Conservation (phyloP, 2,797 vertebrate species). For the Brotula barbata region DNA sequence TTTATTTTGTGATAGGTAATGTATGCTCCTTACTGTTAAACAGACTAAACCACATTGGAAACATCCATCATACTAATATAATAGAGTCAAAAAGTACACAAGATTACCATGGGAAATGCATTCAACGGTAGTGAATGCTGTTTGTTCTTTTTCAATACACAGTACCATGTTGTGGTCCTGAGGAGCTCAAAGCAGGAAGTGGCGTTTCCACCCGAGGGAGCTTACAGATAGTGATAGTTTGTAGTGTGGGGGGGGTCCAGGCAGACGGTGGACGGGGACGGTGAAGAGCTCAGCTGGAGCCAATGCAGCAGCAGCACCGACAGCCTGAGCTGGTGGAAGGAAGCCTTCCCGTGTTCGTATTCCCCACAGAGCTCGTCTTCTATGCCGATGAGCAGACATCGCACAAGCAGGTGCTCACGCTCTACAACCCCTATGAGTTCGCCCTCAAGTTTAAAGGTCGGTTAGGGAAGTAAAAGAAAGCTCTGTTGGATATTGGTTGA, state of each 20-base stretch:
- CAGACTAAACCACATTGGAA: too few species aligned
- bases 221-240: conserved; percentile 32
- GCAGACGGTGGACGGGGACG: conserved; percentile 75
- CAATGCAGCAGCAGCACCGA: conserved; percentile 99
- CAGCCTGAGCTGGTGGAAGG: conserved; percentile 99
- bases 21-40: too few species aligned
- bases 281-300: conserved; percentile 84
- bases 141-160: conserved; percentile 21
- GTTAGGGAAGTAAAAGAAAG: conserved; percentile 58
- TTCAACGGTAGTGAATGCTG: not conserved
- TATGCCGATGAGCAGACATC: conserved; percentile 98
- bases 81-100: too few species aligned
- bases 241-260: conserved; percentile 67
- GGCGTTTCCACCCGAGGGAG: conserved; percentile 52
- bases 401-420: conserved; percentile 99
- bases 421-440: conserved; percentile 99
- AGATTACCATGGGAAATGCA: too few species aligned
- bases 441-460: conserved; percentile 99
- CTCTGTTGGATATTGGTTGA: too few species aligned
- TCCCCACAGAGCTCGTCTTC: conserved; percentile 98
- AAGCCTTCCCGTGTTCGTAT: conserved; percentile 99
- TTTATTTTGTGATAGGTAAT: too few species aligned
- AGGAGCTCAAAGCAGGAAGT: conserved; percentile 66
- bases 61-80: too few species aligned
- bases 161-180: conserved; percentile 59